A percentile compares a stretch with the other conserved stretches of the same genome.
These are phyloP conservation scores for Contarinia nasturtii DNA, from an alignment of 1,140 invertebrate species.

Conservation along the genomic window DNA sequence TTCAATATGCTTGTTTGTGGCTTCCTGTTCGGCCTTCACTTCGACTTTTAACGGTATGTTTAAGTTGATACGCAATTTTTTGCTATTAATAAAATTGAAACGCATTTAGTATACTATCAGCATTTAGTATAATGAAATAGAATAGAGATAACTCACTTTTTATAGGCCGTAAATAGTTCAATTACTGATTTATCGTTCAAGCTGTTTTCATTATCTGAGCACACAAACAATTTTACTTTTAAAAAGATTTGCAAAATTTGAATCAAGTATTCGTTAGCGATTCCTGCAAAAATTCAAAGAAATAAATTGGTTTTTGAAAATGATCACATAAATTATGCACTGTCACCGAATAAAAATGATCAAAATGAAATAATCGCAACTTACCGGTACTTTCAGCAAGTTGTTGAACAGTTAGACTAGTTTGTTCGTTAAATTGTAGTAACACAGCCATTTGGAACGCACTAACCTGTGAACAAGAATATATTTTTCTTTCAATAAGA, in stretches of 20 bases:
- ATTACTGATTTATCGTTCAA: conserved; percentile 54
- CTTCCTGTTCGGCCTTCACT: conserved; percentile 87
- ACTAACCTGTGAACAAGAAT: conserved; percentile 38
- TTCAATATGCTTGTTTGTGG: conserved; percentile 95
- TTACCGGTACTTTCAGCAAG: conserved; percentile 31
- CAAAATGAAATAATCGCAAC: neutral
- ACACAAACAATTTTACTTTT: conserved; percentile 81
- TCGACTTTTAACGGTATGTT: conserved; percentile 61
- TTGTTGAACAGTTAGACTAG: conserved; percentile 70
- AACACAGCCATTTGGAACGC: conserved; percentile 98
- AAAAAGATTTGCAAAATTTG: conserved; percentile 78
- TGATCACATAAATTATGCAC: too few relatives aligned
- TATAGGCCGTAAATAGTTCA: conserved; percentile 65
- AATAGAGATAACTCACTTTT: conserved; percentile 47
- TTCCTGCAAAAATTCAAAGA: conserved; percentile 2
- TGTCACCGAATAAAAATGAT: neutral
- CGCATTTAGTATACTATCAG: too few relatives aligned
- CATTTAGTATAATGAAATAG: neutral
- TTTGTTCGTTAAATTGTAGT: conserved; percentile 84
- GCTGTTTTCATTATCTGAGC: too few relatives aligned
- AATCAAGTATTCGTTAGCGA: conserved; percentile 11
- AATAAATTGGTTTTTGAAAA: too few relatives aligned
- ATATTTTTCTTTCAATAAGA: too few relatives aligned
- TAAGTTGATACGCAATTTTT: conserved; percentile 95
- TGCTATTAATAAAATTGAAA: conserved; percentile 59